These are phyloP conservation scores for Deroptyus accipitrinus DNA, from an alignment of 2,113 vertebrate genomes.

Conservation along the genomic window DNA sequence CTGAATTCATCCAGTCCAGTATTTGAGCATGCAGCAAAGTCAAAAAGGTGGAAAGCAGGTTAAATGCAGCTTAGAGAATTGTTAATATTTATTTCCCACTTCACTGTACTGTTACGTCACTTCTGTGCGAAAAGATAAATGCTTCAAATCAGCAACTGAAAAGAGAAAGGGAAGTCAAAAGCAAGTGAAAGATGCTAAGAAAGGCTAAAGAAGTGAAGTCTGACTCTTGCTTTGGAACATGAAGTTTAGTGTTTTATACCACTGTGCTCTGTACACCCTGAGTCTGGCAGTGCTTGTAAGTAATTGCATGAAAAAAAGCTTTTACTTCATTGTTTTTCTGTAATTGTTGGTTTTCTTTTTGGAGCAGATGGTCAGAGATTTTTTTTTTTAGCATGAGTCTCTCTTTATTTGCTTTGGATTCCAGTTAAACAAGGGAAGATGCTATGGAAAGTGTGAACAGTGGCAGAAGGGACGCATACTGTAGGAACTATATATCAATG, in stretches of 20 bases:
- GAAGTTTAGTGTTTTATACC: not conserved
- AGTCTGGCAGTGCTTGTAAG: slow-evolving; percentile 53
- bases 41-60: not conserved
- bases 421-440: not conserved
- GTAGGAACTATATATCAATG: not conserved
- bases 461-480: not conserved
- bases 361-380: not conserved
- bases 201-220: not conserved
- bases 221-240: not conserved
- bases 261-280: not conserved
- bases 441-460: not conserved
- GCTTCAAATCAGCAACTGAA: not conserved
- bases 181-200: not conserved
- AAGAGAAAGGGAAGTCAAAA: not conserved
- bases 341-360: not conserved
- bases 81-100: slow-evolving; percentile 48
- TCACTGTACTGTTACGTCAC: not conserved
- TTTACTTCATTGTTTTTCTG: not conserved
- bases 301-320: not conserved
- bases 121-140: slow-evolving; percentile 16
- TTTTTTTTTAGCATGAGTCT: not conserved
- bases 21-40: not conserved
- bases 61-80: not conserved
- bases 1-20: not conserved
- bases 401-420: not conserved